Evolutionary conservation across 2,113 vertebrate genomes (phyloP), one percentile per base, ranked within the genome.

Genomic region (Xiphias gladius): DNA sequence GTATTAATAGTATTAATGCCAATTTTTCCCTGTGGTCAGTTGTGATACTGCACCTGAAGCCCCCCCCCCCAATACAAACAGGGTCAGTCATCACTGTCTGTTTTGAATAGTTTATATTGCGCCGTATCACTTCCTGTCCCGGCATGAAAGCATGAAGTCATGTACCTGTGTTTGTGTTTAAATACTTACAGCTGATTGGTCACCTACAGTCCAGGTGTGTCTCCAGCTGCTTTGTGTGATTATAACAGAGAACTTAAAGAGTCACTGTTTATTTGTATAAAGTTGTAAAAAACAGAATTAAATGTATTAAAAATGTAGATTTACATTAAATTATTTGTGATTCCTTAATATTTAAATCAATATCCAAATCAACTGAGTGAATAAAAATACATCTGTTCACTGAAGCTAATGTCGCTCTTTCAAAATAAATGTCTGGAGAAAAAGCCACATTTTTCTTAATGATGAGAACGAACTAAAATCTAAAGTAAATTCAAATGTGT

Each of bases 271-370:
- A 30, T 89, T 69, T 88, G 82, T 89, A 85, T 41, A 88, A 89
- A 91, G 52, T 41, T 92, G 89, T 92, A 86, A 76, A 87, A 72
- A 84, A 54, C 3, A 35, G 7, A 62, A 76, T 19, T 52, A 5
- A 54, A 39, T 61, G 24, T 63, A 17, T 63, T 58, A 6, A 41
- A 64, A 62, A 30, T 13, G 30, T 82, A 72, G 66, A 30, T 70
- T 81, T 67, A 84, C 54, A 68, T 41, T 57, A 71, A 86, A 76
- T 82, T 50, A 79, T 80, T 59, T 82, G 66, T 80, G 62, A 73
- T 28, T 11, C 0, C 59, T 50, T 2, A 30, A 52, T 28, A 57
- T 57, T n/a, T 10, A 43, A 70, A 28, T 17, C n/a, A 50, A 52
- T 70, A 37, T 39, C 69, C 10, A 41, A 67, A 66, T 55, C 5